These are phyloP conservation scores for Cyaniris semiargus DNA, from an alignment of 2,888 invertebrate species.

Conservation along the genomic window DNA sequence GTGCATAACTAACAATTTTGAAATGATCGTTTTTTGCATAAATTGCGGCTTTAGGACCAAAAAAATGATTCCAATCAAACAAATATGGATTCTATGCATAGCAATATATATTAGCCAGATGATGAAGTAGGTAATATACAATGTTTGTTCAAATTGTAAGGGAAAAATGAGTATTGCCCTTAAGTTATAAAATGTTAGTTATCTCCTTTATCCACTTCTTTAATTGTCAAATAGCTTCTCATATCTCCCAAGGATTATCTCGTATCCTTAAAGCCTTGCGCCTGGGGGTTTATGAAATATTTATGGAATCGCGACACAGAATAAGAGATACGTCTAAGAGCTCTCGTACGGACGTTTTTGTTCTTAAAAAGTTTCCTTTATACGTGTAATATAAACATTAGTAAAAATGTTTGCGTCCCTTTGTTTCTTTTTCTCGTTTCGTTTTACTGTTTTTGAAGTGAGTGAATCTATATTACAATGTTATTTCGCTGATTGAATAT, in stretches of 20 bases:
- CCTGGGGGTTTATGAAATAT: constrained; percentile 24
- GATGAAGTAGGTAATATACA: too few species aligned
- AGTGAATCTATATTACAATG: not conserved
- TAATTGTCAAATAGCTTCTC: constrained; percentile 22
- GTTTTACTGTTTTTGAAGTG: not conserved
- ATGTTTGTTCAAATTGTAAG: too few species aligned
- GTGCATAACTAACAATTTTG: too few species aligned
- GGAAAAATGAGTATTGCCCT: too few species aligned
- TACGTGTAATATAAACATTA: constrained; percentile 20
- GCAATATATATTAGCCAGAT: too few species aligned
- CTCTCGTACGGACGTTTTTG: constrained; percentile 17
- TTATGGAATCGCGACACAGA: constrained; percentile 19
- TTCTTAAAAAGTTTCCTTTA: constrained; percentile 20
- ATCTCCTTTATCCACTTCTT: not conserved
- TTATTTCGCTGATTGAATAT: not conserved
- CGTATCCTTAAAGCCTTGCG: constrained; percentile 11
- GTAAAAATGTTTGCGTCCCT: constrained; percentile 1
- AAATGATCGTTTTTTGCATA: too few species aligned
- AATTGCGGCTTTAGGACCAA: too few species aligned
- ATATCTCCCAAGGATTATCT: constrained; percentile 22
- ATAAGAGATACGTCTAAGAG: constrained; percentile 24
- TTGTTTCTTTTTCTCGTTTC: not conserved
- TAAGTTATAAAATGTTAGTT: too few species aligned
- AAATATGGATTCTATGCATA: too few species aligned
- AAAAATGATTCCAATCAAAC: too few species aligned